Percentiles rank a stretch among this genome's conserved stretches.
phyloP scores from a whole-genome alignment of 2,888 invertebrate species.

The Timandra comae region DNA sequence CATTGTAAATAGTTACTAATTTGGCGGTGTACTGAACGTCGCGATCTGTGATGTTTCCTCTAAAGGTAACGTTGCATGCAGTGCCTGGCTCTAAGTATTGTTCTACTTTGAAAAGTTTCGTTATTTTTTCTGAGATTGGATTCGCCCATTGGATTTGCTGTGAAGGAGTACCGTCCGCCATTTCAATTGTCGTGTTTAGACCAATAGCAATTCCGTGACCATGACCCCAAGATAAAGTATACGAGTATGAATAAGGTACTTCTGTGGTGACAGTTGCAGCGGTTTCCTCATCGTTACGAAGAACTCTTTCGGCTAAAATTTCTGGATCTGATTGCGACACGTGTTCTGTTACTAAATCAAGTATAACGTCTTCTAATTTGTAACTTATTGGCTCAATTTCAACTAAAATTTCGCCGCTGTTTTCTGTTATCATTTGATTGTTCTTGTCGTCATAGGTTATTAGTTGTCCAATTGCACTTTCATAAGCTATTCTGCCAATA shows the following conservation, averaged over 20 bases:
- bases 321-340: conserved; percentile 65
- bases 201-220: conserved; percentile 84
- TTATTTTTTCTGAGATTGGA: conserved; percentile 70
- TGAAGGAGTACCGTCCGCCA: conserved; percentile 74
- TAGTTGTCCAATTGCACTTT: conserved; percentile 81
- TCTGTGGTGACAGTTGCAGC: conserved; percentile 83
- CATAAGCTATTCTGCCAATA: conserved; percentile 83
- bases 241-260: conserved; percentile 82
- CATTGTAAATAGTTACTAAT: conserved; percentile 82
- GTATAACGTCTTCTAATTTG: conserved; percentile 81
- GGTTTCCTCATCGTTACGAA: conserved; percentile 74
- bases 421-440: conserved; percentile 66
- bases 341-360: conserved; percentile 73
- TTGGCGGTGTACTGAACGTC: conserved; percentile 86
- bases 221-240: conserved; percentile 87
- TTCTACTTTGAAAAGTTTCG: conserved; percentile 77
- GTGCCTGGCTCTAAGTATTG: conserved; percentile 85
- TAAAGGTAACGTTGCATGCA: conserved; percentile 87
- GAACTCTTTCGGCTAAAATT: conserved; percentile 67
- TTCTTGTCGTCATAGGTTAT: conserved; percentile 80
- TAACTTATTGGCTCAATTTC: conserved; percentile 89
- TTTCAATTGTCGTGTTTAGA: conserved; percentile 79
- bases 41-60: conserved; percentile 82
- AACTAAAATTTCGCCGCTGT: conserved; percentile 84
- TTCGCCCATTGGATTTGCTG: conserved; percentile 84